phyloP scores from a whole-genome alignment of 2,888 invertebrate species.

The Andricus curvator region DNA sequence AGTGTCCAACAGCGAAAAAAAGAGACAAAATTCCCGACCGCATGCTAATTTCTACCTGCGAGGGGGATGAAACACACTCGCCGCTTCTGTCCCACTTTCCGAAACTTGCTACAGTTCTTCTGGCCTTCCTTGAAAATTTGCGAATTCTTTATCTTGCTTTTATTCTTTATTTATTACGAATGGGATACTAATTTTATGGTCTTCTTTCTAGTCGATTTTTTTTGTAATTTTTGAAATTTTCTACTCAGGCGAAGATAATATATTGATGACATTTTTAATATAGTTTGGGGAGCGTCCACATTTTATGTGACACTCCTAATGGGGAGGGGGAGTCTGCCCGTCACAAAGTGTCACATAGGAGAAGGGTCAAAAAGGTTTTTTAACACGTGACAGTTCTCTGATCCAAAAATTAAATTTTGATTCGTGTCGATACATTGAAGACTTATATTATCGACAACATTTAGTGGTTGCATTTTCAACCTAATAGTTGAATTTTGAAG shows the following conservation, averaged over 20 bases:
- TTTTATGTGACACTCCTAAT: too few species aligned
- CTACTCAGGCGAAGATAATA: background rate
- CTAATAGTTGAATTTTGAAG: too few species aligned
- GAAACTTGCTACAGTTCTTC: constrained; percentile 2
- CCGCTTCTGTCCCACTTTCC: constrained; percentile 27
- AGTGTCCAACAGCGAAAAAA: constrained; percentile 55
- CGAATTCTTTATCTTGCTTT: constrained; percentile 1
- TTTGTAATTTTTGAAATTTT: background rate
- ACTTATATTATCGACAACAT: too few species aligned
- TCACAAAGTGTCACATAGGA: too few species aligned
- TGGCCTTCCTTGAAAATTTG: background rate
- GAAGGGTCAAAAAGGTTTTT: too few species aligned
- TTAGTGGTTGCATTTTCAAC: too few species aligned
- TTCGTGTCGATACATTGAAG: too few species aligned
- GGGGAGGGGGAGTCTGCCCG: too few species aligned
- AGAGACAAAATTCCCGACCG: constrained; percentile 54
- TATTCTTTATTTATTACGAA: constrained; percentile 27
- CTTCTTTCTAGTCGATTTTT: background rate
- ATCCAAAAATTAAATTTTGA: too few species aligned
- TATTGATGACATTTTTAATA: too few species aligned
- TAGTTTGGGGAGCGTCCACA: too few species aligned
- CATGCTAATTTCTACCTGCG: constrained; percentile 58
- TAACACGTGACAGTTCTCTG: too few species aligned
- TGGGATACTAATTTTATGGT: background rate
- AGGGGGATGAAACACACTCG: constrained; percentile 30